phyloP scores from a whole-genome alignment of 2,113 vertebrate genomes.

The Salminus brasiliensis region DNA sequence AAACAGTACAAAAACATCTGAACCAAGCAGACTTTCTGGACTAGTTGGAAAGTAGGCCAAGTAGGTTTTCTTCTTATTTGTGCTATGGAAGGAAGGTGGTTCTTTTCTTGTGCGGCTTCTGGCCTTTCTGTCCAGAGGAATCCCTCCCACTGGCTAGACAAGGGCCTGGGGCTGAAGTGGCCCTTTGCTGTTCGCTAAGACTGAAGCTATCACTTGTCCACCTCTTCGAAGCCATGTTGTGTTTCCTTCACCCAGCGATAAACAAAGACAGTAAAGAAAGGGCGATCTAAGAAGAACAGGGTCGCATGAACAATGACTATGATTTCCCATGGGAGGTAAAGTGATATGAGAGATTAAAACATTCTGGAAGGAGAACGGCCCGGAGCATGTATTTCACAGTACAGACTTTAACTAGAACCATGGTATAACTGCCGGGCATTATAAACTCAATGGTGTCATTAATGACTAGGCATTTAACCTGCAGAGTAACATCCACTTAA shows the following conservation, averaged over 20 bases:
- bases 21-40: background rate
- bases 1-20: background rate
- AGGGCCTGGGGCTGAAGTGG: slow-evolving; percentile 4
- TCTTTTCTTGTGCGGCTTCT: background rate
- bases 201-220: slow-evolving; percentile 21
- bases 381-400: slow-evolving; percentile 32
- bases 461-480: background rate
- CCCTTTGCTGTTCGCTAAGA: slow-evolving; percentile 14
- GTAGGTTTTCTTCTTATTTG: no score
- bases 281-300: slow-evolving; percentile 19
- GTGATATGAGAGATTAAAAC: slow-evolving; percentile 44
- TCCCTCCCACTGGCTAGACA: background rate
- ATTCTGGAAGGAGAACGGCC: slow-evolving; percentile 43
- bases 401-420: background rate
- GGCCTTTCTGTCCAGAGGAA: slow-evolving; percentile 19
- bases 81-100: background rate
- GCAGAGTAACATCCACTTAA: no score
- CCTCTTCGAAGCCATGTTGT: slow-evolving; percentile 27
- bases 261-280: slow-evolving; percentile 32
- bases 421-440: background rate
- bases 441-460: background rate
- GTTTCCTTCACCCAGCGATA: slow-evolving; percentile 38
- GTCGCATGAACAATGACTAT: slow-evolving; percentile 15
- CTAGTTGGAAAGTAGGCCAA: no score
- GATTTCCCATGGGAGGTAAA: slow-evolving; percentile 66